A percentile compares a stretch with the other conserved stretches of the same genome.
Conservation (phyloP, 2,797 vertebrate species). For the Pseudopleuronectes americanus region DNA sequence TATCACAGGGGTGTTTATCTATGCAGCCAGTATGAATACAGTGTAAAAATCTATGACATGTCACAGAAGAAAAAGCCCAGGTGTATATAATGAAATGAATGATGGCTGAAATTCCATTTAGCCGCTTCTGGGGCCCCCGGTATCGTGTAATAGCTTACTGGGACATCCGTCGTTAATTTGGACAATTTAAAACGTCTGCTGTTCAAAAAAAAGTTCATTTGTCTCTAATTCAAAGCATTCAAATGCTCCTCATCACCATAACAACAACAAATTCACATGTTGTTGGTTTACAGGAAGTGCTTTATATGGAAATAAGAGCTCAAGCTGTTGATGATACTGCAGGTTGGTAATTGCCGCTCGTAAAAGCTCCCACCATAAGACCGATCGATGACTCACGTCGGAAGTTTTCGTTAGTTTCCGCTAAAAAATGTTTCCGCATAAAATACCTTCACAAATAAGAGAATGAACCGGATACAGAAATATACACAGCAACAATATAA, state of each 20-base stretch:
- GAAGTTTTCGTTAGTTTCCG: too few species aligned
- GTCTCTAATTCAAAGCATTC: not conserved
- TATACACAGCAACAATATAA: constrained; percentile 1
- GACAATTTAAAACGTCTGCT: not conserved
- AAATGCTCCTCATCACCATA: not conserved
- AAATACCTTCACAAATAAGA: not conserved
- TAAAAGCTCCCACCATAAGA: not conserved
- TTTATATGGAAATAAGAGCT: not conserved
- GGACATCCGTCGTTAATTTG: not conserved
- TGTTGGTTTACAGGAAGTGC: not conserved
- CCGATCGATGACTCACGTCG: too few species aligned
- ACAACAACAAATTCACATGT: not conserved
- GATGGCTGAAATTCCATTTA: not conserved
- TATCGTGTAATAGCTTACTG: not conserved
- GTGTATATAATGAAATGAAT: not conserved
- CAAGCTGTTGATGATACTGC: not conserved
- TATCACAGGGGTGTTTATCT: not conserved
- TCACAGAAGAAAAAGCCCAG: not conserved
- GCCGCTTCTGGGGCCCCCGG: not conserved
- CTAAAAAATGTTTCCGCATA: not conserved
- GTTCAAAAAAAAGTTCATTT: not conserved
- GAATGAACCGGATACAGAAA: not conserved
- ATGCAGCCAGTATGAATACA: not conserved
- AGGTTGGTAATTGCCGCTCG: not conserved
- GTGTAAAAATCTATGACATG: too few species aligned